A percentile compares a stretch with the other conserved stretches of the same genome.
Evolutionary conservation across 2,113 vertebrate species (phyloP).

Genomic region (Panthera tigris): DNA sequence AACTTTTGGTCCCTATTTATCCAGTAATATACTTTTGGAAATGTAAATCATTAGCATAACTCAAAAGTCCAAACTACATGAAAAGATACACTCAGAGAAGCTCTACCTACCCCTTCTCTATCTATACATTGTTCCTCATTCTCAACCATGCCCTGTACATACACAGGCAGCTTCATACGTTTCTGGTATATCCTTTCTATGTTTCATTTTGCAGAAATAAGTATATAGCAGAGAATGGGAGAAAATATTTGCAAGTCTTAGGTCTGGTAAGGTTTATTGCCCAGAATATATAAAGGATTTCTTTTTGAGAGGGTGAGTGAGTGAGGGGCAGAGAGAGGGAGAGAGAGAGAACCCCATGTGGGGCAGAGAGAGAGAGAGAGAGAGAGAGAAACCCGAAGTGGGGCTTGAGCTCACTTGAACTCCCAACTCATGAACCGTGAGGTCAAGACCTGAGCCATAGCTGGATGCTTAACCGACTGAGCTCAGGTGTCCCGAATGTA

Average conservation of each 20-base stretch:
- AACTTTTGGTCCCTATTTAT: neutral
- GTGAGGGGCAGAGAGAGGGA: no score
- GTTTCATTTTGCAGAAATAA: constrained; percentile 13
- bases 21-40: neutral
- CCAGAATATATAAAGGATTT: neutral
- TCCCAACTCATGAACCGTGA: no score
- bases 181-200: neutral
- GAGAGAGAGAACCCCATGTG: no score
- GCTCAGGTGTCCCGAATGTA: neutral
- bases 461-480: no score
- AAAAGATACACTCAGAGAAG: neutral
- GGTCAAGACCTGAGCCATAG: no score
- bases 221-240: neutral
- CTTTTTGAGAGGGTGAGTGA: no score
- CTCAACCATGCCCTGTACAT: neutral
- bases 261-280: neutral
- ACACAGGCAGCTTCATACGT: neutral
- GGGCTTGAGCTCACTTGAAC: no score
- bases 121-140: neutral
- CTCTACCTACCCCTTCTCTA: no score
- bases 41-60: neutral
- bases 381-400: no score
- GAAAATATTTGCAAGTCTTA: neutral
- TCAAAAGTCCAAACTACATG: neutral
- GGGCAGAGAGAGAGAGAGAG: no score